Percentiles rank a stretch among this genome's conserved stretches.
phyloP scores from a whole-genome alignment of 2,113 vertebrate genomes.

The Callocephalon fimbriatum region DNA sequence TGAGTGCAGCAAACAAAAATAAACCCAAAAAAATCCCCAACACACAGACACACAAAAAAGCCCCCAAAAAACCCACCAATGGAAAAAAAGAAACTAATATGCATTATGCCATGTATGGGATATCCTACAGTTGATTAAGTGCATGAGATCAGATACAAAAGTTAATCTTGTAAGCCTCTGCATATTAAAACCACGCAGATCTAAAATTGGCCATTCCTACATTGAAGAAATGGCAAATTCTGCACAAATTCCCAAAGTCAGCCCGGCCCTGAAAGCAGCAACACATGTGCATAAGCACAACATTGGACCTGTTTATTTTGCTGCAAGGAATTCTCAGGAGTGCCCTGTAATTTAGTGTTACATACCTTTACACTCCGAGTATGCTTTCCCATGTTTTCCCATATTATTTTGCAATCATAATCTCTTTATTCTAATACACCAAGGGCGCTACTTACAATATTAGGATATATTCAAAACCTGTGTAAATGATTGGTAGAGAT shows the following conservation, averaged over 20 bases:
- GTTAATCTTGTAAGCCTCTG: background rate
- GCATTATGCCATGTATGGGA: background rate
- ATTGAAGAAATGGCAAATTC: background rate
- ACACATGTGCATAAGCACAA: background rate
- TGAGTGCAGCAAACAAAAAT: background rate
- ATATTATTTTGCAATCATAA: background rate
- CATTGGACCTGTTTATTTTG: background rate
- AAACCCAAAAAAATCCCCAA: background rate
- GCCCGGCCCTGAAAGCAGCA: background rate
- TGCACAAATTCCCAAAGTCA: background rate
- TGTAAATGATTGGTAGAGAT: background rate
- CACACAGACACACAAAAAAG: background rate
- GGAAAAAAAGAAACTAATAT: background rate
- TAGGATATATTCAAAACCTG: background rate
- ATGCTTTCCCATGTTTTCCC: background rate
- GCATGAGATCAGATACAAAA: background rate
- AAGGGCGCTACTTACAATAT: background rate
- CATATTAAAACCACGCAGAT: background rate
- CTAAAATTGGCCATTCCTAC: background rate
- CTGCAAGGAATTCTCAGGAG: background rate
- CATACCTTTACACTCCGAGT: background rate
- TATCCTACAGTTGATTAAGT: background rate
- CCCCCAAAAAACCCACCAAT: background rate
- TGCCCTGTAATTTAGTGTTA: background rate
- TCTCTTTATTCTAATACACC: rapidly evolving